A percentile compares a stretch with the other conserved stretches of the same genome.
Conservation (phyloP, 2,888 invertebrate species). For the Melieria omissa region DNA sequence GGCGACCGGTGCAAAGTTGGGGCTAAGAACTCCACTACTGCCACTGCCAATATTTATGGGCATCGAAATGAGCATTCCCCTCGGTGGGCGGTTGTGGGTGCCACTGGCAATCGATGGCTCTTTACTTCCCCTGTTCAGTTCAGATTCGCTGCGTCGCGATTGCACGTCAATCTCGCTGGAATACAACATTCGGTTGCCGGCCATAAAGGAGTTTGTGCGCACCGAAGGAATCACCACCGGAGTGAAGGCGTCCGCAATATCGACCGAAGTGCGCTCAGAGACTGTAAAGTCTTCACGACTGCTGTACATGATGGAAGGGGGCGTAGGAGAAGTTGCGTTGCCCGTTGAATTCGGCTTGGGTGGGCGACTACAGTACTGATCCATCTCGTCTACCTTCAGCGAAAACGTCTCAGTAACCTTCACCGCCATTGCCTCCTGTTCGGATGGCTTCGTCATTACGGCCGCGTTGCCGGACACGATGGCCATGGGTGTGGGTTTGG, state of each 20-base stretch:
- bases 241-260: slow-evolving; percentile 57
- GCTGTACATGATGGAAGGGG: slow-evolving; percentile 54
- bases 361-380: slow-evolving; percentile 58
- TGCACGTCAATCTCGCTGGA: slow-evolving; percentile 57
- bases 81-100: not conserved
- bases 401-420: slow-evolving; percentile 64
- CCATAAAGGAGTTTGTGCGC: slow-evolving; percentile 50
- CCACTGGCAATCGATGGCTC: slow-evolving; percentile 49
- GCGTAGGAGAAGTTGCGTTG: slow-evolving; percentile 32
- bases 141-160: slow-evolving; percentile 48
- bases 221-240: slow-evolving; percentile 55
- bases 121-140: slow-evolving; percentile 45
- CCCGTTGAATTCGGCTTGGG: slow-evolving; percentile 34
- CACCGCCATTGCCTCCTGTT: slow-evolving; percentile 56
- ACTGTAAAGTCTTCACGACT: slow-evolving; percentile 58
- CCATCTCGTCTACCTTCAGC: slow-evolving; percentile 65
- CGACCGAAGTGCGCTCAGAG: slow-evolving; percentile 46
- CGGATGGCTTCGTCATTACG: slow-evolving; percentile 41
- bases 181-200: slow-evolving; percentile 57
- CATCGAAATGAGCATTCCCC: slow-evolving; percentile 54
- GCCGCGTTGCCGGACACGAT: slow-evolving; percentile 15
- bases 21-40: slow-evolving; percentile 15
- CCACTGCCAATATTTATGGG: slow-evolving; percentile 51
- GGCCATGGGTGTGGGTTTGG: slow-evolving; percentile 51
- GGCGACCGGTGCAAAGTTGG: not conserved